Evolutionary conservation across 2,113 vertebrate genomes (phyloP).

Genomic region (Corapipo altera): DNA sequence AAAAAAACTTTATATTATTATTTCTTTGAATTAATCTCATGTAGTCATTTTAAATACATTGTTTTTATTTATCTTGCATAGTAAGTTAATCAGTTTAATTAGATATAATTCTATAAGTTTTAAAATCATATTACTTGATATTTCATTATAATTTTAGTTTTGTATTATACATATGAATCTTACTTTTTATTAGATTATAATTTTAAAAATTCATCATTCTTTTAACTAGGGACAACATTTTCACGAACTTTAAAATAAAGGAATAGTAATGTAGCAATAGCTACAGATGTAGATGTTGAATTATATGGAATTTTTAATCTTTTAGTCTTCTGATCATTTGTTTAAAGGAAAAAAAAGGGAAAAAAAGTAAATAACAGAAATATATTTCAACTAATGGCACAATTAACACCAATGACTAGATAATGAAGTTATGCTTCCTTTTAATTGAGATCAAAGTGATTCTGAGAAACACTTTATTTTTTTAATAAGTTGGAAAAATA

Average conservation of each 20-base stretch:
- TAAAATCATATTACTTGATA: neutral
- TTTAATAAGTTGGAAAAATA: neutral
- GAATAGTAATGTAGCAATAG: neutral
- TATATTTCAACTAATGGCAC: neutral
- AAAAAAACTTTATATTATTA: neutral
- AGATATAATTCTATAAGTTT: slow-evolving; percentile 28
- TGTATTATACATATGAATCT: neutral
- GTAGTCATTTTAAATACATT: neutral
- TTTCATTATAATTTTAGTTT: neutral
- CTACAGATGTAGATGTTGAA: neutral
- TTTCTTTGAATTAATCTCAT: slow-evolving; percentile 3
- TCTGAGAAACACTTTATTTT: neutral
- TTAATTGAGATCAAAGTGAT: neutral
- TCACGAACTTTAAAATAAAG: neutral
- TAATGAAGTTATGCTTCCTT: neutral
- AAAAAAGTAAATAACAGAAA: neutral
- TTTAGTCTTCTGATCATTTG: neutral
- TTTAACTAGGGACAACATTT: neutral
- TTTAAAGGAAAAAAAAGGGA: neutral
- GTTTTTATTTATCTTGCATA: neutral
- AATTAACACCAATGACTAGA: neutral
- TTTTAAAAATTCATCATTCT: slow-evolving; percentile 10
- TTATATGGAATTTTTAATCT: neutral
- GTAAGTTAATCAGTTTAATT: slow-evolving; percentile 23
- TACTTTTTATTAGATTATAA: neutral